Base-by-base conservation (phyloP, 2,113 vertebrate species). In the Leiothrix lutea region DNA sequence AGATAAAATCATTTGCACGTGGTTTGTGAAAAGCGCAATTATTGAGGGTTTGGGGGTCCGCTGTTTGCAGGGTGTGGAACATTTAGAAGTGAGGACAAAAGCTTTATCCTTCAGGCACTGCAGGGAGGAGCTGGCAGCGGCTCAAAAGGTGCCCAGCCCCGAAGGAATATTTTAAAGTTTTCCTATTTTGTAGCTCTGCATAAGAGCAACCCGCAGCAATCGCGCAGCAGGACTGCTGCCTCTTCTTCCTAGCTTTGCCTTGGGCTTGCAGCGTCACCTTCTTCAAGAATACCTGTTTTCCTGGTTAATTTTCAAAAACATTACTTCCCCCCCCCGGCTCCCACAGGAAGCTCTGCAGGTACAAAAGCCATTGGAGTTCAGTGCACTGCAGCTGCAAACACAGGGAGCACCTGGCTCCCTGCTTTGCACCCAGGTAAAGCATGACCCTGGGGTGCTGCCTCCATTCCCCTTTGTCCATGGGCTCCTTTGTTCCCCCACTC, bases 291-390 rank as follows among this genome's bases (percentile, higher is more conserved):
- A 62, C 21, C 12, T 4, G 1, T 14, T 83, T 80, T 65, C 54
- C 50, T 40, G 1, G 23, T 91, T 66, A 53, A 54, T 94, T 91
- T 73, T 73, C 36, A 57, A 71, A 94, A 72, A 10, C 11, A 12
- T 23, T 25, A 9, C 5, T 79, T 3, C 2, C 2, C 7, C 3
- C 9, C 5, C 9, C 28, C 11, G 0, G 0, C 18, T 25, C 10
- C 5, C 25, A 8, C 25, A 12, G 12, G 45, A 60, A 71, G n/a
- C 36, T 92, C 51, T 87, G 78, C 25, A 75, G 80, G 36, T 85
- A 67, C 10, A 73, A 84, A 65, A 53, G 0, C 29, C 56, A 10
- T 5, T 0, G 1, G 29, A 15, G 22, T 33, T 67, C 35, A 61
- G 20, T 5, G 21, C 50, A 18, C 9, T 38, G n/a, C 25, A 74